These are phyloP conservation scores for Cebus imitator DNA, from an alignment of 2,113 vertebrate species.

Conservation along the genomic window DNA sequence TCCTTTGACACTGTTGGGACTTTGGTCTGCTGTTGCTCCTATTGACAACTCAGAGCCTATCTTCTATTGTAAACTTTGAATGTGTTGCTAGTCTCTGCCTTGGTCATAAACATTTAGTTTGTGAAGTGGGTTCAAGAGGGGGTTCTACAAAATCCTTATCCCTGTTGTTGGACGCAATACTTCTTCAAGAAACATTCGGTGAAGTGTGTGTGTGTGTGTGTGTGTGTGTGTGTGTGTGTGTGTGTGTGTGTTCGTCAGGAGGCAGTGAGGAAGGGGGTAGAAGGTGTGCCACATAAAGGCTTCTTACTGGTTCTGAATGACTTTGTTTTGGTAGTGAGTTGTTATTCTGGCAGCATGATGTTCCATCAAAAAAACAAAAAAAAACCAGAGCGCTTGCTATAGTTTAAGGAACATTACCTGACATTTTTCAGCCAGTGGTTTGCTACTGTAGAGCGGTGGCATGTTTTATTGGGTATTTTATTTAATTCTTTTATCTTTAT, in stretches of 20 bases:
- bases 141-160: background rate
- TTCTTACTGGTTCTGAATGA: background rate
- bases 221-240: background rate
- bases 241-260: background rate
- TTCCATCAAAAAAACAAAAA: background rate
- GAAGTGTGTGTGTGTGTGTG: background rate
- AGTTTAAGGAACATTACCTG: background rate
- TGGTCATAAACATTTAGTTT: background rate
- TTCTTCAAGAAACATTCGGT: constrained; percentile 21
- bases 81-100: background rate
- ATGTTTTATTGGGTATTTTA: background rate
- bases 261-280: background rate
- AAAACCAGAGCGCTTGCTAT: background rate
- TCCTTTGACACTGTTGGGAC: background rate
- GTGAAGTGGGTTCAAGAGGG: background rate
- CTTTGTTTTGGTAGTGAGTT: background rate
- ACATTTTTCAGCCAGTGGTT: background rate
- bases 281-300: background rate
- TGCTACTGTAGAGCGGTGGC: background rate
- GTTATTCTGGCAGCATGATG: background rate
- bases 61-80: background rate
- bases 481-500: constrained; percentile 26
- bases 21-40: background rate
- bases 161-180: background rate
- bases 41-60: background rate